Evolutionary conservation across 1,140 invertebrate species (phyloP).

Genomic region (Drosophila albomicans): DNA sequence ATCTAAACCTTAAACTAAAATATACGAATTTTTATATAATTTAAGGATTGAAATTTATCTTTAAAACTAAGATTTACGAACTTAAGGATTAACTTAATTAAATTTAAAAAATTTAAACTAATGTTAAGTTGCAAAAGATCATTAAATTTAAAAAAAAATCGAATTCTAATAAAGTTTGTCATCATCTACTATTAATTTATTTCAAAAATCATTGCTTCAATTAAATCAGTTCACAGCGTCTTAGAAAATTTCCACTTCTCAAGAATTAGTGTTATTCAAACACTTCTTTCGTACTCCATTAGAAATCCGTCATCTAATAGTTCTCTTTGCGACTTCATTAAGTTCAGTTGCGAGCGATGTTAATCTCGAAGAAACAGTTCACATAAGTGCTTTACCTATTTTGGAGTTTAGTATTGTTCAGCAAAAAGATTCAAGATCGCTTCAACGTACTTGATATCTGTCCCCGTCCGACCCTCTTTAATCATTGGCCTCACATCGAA

Average conservation of each 20-base stretch:
- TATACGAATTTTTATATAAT: too few species aligned
- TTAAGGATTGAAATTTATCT: too few species aligned
- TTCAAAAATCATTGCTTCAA: background rate
- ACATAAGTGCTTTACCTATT: conserved; percentile 6
- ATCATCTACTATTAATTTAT: background rate
- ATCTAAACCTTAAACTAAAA: too few species aligned
- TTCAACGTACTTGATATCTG: conserved; percentile 10
- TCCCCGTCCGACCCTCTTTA: conserved; percentile 16
- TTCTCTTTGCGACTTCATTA: background rate
- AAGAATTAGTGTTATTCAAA: background rate
- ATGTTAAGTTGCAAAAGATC: too few species aligned
- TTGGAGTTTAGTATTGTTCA: background rate
- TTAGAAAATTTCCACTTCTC: background rate
- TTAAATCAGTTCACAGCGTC: background rate
- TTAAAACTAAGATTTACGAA: too few species aligned
- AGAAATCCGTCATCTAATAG: background rate
- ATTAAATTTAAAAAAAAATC: too few species aligned
- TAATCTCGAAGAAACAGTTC: conserved; percentile 10
- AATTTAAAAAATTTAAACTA: too few species aligned
- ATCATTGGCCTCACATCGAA: conserved; percentile 63
- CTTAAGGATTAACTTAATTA: too few species aligned
- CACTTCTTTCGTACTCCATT: background rate
- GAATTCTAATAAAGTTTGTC: too few species aligned
- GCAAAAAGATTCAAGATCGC: background rate
- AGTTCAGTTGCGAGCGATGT: background rate